phyloP scores from a whole-genome alignment of 2,113 vertebrate genomes.

The Dasyornis broadbenti region DNA sequence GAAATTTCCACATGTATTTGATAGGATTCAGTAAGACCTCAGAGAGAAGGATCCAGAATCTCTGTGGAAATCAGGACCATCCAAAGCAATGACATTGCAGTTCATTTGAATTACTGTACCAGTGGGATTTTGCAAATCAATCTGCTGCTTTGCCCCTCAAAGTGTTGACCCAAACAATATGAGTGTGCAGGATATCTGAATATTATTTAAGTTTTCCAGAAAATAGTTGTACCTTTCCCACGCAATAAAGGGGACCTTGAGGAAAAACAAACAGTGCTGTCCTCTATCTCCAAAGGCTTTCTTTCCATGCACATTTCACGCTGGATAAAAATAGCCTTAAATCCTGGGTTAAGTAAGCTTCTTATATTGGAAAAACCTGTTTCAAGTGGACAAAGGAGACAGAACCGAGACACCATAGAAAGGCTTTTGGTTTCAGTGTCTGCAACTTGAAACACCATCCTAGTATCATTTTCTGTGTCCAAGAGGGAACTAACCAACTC shows the following conservation, averaged over 20 bases:
- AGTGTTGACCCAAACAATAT: background rate
- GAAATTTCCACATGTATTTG: background rate
- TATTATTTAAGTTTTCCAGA: background rate
- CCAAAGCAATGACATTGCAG: background rate
- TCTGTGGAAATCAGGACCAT: background rate
- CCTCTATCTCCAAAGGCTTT: background rate
- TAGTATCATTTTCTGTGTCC: background rate
- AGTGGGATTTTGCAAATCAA: background rate
- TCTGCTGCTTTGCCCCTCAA: background rate
- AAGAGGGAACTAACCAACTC: background rate
- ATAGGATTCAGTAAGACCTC: background rate
- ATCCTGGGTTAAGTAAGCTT: constrained; percentile 47
- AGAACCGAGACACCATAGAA: background rate
- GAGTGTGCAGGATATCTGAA: background rate
- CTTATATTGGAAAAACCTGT: constrained; percentile 28
- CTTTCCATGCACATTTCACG: background rate
- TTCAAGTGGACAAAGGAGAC: background rate
- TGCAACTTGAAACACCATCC: background rate
- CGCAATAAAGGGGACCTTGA: background rate
- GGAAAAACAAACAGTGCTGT: background rate
- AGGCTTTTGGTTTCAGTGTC: background rate
- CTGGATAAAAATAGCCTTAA: constrained; percentile 53
- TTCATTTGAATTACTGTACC: background rate
- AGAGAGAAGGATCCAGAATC: background rate
- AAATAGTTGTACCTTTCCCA: background rate